Evolutionary conservation across 2,888 invertebrate genomes (phyloP), one percentile per base, ranked within the genome.

Genomic region (Apamea anceps): DNA sequence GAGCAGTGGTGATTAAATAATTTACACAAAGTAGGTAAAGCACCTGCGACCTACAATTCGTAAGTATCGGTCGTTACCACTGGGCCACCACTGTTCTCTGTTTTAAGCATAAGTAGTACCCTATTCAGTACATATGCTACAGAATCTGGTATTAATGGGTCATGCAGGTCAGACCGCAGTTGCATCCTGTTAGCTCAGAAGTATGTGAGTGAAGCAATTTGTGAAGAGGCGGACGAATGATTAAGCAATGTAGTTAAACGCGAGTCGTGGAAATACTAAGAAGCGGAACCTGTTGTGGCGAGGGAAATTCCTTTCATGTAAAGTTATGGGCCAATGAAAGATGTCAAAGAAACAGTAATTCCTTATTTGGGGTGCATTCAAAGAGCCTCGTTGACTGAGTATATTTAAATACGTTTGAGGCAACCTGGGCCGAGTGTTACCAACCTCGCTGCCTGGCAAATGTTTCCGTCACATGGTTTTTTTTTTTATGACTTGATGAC

Each of bases 211-310:
- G 72, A 66, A 73, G 84, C 62, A 80, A 84, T 75, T 75, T 54
- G 37, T 10, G 57, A 81, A 81, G 57, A 80, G 65, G 72, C 60
- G 62, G 80, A 54, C 72, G 72, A 72, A 45, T 63, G 70, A 83
- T 83, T 78, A 83, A 78, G 83, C 83, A 82, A 82, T 66, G 70
- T 62, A 83, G 73, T 78, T 74, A 70, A 57, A 82, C 57, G 57
- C 25, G 10, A 54, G 51, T 73, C 65, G 60, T 82, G 65, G 78
- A 82, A 73, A 73, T 82, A 70, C 60, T 71, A 54, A 79, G 28
- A 62, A 79, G 32, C 37, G 73, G 70, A 66, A 83, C 81, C 62
- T 48, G 81, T 72, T 82, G 18, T 54, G 10, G 54, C 32, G 32
- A 67, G 28, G 13, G 37, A 77, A 72, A 28, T 77, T 45, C 77